Percentiles rank a stretch among this genome's conserved stretches.
Conservation (phyloP, 2,113 vertebrate genomes). For the Phalacrocorax brasilianus region DNA sequence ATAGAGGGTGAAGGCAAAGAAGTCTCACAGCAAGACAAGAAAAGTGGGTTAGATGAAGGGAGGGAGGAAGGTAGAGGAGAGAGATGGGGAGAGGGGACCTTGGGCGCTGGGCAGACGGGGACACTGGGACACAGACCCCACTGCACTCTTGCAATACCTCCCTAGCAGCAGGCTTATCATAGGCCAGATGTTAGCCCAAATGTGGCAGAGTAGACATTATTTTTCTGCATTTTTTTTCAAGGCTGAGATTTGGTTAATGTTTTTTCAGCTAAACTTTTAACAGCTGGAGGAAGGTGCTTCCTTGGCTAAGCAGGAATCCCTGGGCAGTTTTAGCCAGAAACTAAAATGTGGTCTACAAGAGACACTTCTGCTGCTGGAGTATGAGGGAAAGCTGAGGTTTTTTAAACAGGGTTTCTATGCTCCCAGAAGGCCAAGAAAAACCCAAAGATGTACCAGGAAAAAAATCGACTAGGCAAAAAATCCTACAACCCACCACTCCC, state of each 20-base stretch:
- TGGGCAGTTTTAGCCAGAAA: background rate
- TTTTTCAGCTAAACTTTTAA: background rate
- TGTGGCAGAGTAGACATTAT: too few relatives aligned
- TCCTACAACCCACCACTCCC: background rate
- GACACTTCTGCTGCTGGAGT: background rate
- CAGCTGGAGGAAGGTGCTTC: background rate
- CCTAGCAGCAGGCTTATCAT: background rate
- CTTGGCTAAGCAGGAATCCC: background rate
- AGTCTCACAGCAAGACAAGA: background rate
- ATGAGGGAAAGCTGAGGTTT: too few relatives aligned
- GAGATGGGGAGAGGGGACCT: background rate
- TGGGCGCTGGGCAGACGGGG: accelerated
- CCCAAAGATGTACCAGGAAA: background rate
- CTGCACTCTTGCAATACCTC: background rate
- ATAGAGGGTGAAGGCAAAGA: background rate
- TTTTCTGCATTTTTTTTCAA: background rate
- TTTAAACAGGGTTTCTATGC: background rate
- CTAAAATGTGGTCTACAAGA: background rate
- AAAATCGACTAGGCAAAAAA: background rate
- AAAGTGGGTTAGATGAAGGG: background rate
- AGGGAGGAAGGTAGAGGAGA: background rate
- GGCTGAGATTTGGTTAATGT: background rate
- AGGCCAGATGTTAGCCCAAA: background rate
- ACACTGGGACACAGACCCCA: background rate
- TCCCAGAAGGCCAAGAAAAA: background rate